Percentiles rank a stretch among this genome's conserved stretches.
Evolutionary conservation across 1,140 invertebrate genomes (phyloP).

Genomic region (Musca domestica): DNA sequence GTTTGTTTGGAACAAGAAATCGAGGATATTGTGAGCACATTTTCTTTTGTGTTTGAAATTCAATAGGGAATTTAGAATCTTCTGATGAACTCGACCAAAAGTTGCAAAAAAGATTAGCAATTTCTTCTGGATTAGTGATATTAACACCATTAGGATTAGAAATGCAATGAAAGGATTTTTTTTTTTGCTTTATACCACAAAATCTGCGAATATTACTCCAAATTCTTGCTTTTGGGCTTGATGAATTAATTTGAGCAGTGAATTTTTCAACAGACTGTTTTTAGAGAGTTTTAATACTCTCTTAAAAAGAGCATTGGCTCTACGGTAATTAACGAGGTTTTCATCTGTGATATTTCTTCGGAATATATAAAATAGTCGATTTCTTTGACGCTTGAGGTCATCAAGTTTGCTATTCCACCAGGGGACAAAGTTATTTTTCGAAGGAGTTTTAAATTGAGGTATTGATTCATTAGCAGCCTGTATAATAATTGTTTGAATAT

Average conservation of each 20-base stretch:
- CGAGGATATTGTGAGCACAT: background rate
- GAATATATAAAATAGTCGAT: conserved; percentile 17
- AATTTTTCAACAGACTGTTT: conserved; percentile 15
- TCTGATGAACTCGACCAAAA: conserved; percentile 12
- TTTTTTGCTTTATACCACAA: conserved; percentile 8
- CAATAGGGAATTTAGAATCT: conserved; percentile 1
- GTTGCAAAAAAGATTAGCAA: conserved; percentile 9
- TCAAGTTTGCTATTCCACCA: conserved; percentile 25
- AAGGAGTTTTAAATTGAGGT: background rate
- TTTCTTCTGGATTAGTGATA: background rate
- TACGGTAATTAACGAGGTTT: conserved; percentile 27
- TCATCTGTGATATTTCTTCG: conserved; percentile 24
- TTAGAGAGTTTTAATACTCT: conserved; percentile 24
- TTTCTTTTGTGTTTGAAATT: background rate
- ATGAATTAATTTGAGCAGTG: conserved; percentile 23
- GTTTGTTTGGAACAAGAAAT: background rate
- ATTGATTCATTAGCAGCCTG: too few relatives aligned
- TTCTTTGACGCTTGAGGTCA: conserved; percentile 22
- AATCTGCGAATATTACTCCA: conserved; percentile 23
- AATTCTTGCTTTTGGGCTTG: conserved; percentile 14
- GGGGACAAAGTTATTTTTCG: too few relatives aligned
- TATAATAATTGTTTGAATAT: background rate
- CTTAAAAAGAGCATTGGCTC: conserved; percentile 23
- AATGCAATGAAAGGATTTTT: conserved; percentile 9
- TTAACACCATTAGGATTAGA: background rate